phyloP scores from a whole-genome alignment of 2,797 vertebrate genomes.

The Melanotaenia maccullochi region DNA sequence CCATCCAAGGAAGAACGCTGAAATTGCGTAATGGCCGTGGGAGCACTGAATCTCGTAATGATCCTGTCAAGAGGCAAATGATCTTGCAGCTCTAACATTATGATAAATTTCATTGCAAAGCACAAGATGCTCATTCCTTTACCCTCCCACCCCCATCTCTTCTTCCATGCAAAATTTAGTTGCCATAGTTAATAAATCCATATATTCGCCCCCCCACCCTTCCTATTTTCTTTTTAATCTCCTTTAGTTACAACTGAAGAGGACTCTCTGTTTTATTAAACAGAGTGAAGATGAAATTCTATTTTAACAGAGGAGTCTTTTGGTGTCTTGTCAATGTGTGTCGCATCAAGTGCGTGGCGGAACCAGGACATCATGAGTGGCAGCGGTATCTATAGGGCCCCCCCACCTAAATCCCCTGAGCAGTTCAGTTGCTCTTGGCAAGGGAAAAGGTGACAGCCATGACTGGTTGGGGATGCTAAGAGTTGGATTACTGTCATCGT shows the following conservation, averaged over 20 bases:
- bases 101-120: conserved; percentile 78
- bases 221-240: conserved; percentile 61
- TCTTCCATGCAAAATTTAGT: conserved; percentile 60
- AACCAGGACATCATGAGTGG: conserved; percentile 45
- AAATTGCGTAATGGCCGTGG: conserved; percentile 79
- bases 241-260: conserved; percentile 64
- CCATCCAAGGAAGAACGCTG: conserved; percentile 79
- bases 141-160: conserved; percentile 24
- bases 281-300: conserved; percentile 66
- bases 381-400: conserved; percentile 54
- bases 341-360: conserved; percentile 51
- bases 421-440: conserved; percentile 48
- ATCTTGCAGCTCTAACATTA: conserved; percentile 74
- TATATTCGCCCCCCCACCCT: conserved; percentile 41
- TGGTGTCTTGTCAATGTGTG: conserved; percentile 60
- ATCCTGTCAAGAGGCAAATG: conserved; percentile 82
- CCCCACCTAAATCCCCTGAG: conserved; percentile 49
- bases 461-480: conserved; percentile 56
- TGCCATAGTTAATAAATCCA: conserved; percentile 73
- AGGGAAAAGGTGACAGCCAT: conserved; percentile 69
- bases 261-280: conserved; percentile 65
- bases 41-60: conserved; percentile 82
- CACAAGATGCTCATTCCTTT: conserved; percentile 60
- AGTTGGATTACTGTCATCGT: conserved; percentile 74
- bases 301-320: conserved; percentile 64